phyloP scores from a whole-genome alignment of 2,888 invertebrate genomes.

The Stenchaetothrips biformis region DNA sequence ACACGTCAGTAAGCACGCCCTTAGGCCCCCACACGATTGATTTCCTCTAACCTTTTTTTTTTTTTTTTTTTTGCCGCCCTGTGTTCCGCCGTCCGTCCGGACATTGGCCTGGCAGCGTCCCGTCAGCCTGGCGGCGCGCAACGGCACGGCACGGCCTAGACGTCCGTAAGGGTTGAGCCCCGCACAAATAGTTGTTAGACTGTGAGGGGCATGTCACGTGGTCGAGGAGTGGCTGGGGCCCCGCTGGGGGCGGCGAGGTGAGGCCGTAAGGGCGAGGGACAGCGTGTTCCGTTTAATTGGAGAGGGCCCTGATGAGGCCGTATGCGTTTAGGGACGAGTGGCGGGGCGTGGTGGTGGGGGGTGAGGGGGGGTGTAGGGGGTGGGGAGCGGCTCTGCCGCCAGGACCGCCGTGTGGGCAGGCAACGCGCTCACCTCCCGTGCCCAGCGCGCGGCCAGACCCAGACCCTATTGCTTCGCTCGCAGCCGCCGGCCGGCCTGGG shows the following conservation, averaged over 20 bases:
- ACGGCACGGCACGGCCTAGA: neutral
- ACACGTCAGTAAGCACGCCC: slow-evolving; percentile 15
- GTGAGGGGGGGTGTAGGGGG: neutral
- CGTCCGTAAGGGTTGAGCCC: neutral
- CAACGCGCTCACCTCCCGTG: neutral
- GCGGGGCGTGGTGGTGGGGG: neutral
- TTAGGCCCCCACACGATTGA: neutral
- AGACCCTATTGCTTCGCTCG: neutral
- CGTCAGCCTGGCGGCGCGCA: neutral
- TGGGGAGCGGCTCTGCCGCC: neutral
- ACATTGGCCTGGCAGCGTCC: neutral
- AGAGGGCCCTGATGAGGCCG: neutral
- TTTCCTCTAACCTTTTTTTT: neutral
- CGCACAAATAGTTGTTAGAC: slow-evolving; percentile 1
- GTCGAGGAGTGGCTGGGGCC: neutral
- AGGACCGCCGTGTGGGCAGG: slow-evolving; percentile 8
- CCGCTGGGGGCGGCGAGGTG: neutral
- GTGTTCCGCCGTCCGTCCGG: neutral
- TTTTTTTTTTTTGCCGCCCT: neutral
- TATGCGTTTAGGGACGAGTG: slow-evolving; percentile 8
- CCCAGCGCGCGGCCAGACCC: neutral
- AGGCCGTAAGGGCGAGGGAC: neutral
- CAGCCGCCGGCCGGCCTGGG: neutral
- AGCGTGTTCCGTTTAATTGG: slow-evolving; percentile 23
- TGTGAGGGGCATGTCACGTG: neutral